These are phyloP conservation scores for Parazoanthus swiftii DNA, from an alignment of 92 coral and sea anemone species.

Conservation along the genomic window DNA sequence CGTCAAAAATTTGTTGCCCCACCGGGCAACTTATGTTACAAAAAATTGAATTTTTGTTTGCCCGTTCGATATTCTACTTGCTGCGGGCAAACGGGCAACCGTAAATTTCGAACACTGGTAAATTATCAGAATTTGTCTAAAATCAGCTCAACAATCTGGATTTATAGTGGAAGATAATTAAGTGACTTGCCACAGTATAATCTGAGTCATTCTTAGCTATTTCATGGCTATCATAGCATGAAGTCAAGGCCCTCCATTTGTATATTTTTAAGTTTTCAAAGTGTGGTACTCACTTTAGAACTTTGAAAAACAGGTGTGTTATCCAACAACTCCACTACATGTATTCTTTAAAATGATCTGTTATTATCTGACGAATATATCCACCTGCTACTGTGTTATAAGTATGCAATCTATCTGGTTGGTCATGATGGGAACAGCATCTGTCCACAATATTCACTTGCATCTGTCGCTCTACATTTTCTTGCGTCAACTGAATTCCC, in stretches of 20 bases:
- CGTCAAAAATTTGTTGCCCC: too few species aligned
- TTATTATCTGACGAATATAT: background rate
- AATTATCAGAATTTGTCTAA: conserved; percentile 6
- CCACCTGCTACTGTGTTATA: conserved; percentile 57
- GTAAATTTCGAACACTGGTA: too few species aligned
- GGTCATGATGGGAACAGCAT: conserved; percentile 55
- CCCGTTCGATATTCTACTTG: too few species aligned
- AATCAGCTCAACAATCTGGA: conserved; percentile 1
- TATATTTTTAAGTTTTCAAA: conserved; percentile 5
- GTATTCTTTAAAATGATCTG: too few species aligned
- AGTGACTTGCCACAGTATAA: conserved; percentile 6
- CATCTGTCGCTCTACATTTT: conserved; percentile 47
- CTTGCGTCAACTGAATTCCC: conserved; percentile 28
- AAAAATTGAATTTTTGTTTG: too few species aligned
- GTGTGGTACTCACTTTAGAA: too few species aligned
- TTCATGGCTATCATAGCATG: background rate
- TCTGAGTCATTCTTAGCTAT: conserved; percentile 6
- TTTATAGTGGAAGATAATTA: conserved; percentile 15
- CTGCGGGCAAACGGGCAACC: too few species aligned
- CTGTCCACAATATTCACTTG: conserved; percentile 54
- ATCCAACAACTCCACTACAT: too few species aligned
- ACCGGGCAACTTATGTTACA: too few species aligned
- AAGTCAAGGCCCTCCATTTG: conserved; percentile 10
- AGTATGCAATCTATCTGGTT: conserved; percentile 48
- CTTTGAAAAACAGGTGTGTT: too few species aligned